These are phyloP conservation scores for Limanda limanda DNA, from an alignment of 2,113 vertebrate genomes.

Conservation along the genomic window DNA sequence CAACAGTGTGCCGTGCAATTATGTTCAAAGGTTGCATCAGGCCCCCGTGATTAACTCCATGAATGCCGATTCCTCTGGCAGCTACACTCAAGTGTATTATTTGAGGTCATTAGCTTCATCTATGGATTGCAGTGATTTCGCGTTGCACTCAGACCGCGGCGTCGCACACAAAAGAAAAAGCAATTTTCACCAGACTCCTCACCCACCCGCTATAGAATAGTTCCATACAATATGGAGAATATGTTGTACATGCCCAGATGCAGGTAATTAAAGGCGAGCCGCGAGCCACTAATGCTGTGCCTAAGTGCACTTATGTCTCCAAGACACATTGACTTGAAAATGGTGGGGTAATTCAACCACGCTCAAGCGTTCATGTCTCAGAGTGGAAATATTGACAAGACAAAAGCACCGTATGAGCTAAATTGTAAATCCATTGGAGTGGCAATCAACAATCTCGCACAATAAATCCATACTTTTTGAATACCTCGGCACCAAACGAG, in stretches of 20 bases:
- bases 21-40: slow-evolving; percentile 66
- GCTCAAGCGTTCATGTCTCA: slow-evolving; percentile 29
- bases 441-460: slow-evolving; percentile 38
- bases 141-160: slow-evolving; percentile 50
- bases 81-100: slow-evolving; percentile 62
- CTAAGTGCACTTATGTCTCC: slow-evolving; percentile 74
- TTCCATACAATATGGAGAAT: slow-evolving; percentile 51
- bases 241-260: slow-evolving; percentile 58
- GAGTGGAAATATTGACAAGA: slow-evolving; percentile 58
- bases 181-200: slow-evolving; percentile 59
- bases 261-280: slow-evolving; percentile 70
- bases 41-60: slow-evolving; percentile 71
- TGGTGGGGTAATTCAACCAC: slow-evolving; percentile 53
- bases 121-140: slow-evolving; percentile 66
- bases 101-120: slow-evolving; percentile 70
- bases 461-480: slow-evolving; percentile 45
- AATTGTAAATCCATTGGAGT: slow-evolving; percentile 50
- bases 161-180: slow-evolving; percentile 62
- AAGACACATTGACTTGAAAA: slow-evolving; percentile 69
- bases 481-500: slow-evolving; percentile 25
- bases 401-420: slow-evolving; percentile 51
- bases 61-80: slow-evolving; percentile 59
- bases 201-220: slow-evolving; percentile 60
- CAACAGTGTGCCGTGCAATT: slow-evolving; percentile 65
- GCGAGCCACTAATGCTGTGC: slow-evolving; percentile 43